Percentiles rank a stretch among this genome's conserved stretches.
Evolutionary conservation across 2,888 invertebrate species (phyloP).

Genomic region (Gonocerus acuteangulatus): DNA sequence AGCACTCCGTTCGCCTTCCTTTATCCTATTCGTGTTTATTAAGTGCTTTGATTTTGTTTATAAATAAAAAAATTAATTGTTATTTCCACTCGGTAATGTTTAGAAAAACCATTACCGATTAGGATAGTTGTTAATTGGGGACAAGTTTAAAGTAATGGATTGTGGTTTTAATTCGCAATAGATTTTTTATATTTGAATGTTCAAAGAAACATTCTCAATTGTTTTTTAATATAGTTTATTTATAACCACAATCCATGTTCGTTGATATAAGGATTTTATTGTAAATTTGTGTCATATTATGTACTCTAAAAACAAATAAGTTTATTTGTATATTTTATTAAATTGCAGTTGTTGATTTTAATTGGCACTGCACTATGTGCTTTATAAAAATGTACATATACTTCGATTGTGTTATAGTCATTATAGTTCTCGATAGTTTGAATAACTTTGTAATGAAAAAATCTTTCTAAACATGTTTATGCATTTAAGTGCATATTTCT

Average conservation of each 20-base stretch:
- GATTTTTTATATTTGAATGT: too few relatives aligned
- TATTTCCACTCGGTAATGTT: too few relatives aligned
- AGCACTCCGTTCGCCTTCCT: too few relatives aligned
- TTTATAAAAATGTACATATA: slow-evolving; percentile 22
- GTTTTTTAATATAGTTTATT: too few relatives aligned
- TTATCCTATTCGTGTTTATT: too few relatives aligned
- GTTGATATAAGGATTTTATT: slow-evolving; percentile 10
- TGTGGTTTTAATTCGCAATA: too few relatives aligned
- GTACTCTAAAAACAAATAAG: slow-evolving; percentile 10
- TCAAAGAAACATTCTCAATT: too few relatives aligned
- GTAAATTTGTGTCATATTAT: slow-evolving; percentile 26
- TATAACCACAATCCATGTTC: slow-evolving; percentile 6
- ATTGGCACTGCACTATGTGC: slow-evolving; percentile 22
- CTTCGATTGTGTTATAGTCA: slow-evolving; percentile 21
- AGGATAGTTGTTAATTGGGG: too few relatives aligned
- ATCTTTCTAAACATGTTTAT: slow-evolving; percentile 13
- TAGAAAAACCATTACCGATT: too few relatives aligned
- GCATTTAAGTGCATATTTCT: slow-evolving; percentile 15
- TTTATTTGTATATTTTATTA: slow-evolving; percentile 24
- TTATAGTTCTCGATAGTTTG: slow-evolving; percentile 14
- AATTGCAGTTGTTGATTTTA: slow-evolving; percentile 14
- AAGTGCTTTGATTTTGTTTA: too few relatives aligned
- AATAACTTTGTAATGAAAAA: not conserved
- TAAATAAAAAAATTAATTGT: too few relatives aligned
- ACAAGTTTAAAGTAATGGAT: too few relatives aligned